Conservation (phyloP, 2,113 vertebrate species). For the Colossoma macropomum region DNA sequence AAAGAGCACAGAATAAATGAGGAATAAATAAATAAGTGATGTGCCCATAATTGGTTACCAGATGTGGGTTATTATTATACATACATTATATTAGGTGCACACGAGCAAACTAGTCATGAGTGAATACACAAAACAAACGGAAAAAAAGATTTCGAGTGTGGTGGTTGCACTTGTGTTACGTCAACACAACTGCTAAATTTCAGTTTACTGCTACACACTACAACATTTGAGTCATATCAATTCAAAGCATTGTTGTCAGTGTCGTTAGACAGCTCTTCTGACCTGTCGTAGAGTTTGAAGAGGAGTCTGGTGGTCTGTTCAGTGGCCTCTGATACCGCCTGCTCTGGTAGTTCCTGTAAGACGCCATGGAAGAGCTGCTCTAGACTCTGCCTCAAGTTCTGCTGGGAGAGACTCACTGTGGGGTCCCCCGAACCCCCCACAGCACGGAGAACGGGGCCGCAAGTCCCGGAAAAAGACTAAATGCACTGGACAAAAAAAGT, state of each 20-base stretch:
- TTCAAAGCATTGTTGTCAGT: no score
- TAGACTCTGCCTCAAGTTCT: constrained; percentile 70
- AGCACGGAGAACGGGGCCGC: constrained; percentile 56
- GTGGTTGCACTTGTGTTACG: no score
- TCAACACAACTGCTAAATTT: no score
- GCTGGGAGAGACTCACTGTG: constrained; percentile 52
- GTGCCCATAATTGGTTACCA: no score
- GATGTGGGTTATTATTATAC: no score
- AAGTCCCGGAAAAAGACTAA: constrained; percentile 71
- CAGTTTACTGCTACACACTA: no score
- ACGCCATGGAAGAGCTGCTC: constrained; percentile 74
- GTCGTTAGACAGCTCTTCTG: constrained; percentile 42
- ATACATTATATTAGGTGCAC: no score
- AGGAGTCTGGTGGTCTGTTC: constrained; percentile 74
- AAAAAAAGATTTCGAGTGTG: not conserved
- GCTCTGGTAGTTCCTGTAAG: constrained; percentile 65
- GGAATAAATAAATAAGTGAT: no score
- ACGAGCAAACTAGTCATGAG: no score
- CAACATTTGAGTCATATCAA: no score
- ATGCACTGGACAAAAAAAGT: constrained; percentile 72
- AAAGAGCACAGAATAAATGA: no score
- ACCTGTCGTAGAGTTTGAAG: constrained; percentile 80
- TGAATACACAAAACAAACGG: no score
- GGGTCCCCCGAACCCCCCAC: constrained; percentile 47
- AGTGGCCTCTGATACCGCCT: constrained; percentile 61